Evolutionary conservation across 1,140 invertebrate species (phyloP).

Genomic region (Rhyzopertha dominica): DNA sequence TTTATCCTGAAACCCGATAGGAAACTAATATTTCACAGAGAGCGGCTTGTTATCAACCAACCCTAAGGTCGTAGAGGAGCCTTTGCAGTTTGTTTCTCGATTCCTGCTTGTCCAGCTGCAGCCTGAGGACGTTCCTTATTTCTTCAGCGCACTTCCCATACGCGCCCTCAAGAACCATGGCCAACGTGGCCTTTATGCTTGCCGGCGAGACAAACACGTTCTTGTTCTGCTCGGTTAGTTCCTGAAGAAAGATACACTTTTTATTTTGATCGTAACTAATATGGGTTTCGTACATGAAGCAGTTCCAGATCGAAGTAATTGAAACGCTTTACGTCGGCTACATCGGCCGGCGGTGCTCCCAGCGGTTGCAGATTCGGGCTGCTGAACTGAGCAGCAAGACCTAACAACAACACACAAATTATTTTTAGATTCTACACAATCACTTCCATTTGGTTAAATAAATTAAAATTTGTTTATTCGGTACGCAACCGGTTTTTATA

Average conservation of each 20-base stretch:
- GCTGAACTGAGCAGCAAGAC: neutral
- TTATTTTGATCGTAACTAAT: slow-evolving; percentile 8
- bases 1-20: slow-evolving; percentile 29
- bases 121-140: slow-evolving; percentile 54
- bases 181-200: slow-evolving; percentile 60
- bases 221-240: slow-evolving; percentile 40
- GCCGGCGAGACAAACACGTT: slow-evolving; percentile 65
- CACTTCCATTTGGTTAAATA: neutral
- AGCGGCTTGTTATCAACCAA: too few relatives aligned
- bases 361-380: neutral
- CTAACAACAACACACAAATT: neutral
- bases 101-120: slow-evolving; percentile 48
- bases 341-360: neutral
- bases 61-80: slow-evolving; percentile 49
- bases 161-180: slow-evolving; percentile 60
- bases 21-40: neutral
- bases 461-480: neutral
- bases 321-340: slow-evolving; percentile 21
- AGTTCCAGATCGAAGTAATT: slow-evolving; percentile 39
- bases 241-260: slow-evolving; percentile 28
- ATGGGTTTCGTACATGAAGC: slow-evolving; percentile 24
- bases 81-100: slow-evolving; percentile 45
- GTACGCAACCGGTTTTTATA: neutral
- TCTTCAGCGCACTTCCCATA: slow-evolving; percentile 53
- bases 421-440: neutral